A percentile compares a stretch with the other conserved stretches of the same genome.
Conservation (phyloP, 2,113 vertebrate species). For the Micromys minutus region DNA sequence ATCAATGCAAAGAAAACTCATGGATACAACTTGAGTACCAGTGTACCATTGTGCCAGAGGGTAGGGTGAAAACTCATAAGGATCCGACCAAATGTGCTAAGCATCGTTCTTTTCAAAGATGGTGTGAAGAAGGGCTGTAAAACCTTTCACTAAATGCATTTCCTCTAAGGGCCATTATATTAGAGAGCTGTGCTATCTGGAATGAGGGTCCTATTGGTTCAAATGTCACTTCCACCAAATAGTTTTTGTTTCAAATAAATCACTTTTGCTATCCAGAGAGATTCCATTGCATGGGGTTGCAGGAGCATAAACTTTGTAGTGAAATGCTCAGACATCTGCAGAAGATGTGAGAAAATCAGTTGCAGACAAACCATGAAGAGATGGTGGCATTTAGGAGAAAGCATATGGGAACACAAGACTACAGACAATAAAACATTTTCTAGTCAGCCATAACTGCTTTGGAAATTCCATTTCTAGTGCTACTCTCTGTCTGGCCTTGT, state of each 20-base stretch:
- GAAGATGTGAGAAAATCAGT: not conserved
- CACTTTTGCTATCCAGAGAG: not conserved
- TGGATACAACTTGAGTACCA: not conserved
- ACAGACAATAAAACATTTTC: not conserved
- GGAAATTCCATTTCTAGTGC: not conserved
- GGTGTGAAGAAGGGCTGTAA: not conserved
- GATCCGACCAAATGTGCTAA: not conserved
- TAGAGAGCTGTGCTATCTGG: not conserved
- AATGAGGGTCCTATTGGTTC: not conserved
- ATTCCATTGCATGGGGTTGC: not conserved
- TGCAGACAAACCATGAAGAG: not conserved
- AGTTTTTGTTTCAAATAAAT: not conserved
- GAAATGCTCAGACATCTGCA: not conserved
- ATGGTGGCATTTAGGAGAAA: not conserved
- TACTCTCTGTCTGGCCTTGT: not conserved
- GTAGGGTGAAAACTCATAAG: not conserved
- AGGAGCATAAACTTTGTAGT: not conserved
- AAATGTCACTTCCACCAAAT: not conserved
- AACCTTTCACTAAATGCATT: not conserved
- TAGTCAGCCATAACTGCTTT: not conserved
- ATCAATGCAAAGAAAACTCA: not conserved
- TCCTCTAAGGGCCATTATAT: not conserved
- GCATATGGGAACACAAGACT: not conserved
- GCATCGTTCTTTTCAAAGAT: not conserved
- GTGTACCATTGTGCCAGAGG: rapidly evolving